Percentiles rank a stretch among this genome's conserved stretches.
Conservation (phyloP, 2,113 vertebrate species). For the Eurystomus gularis region DNA sequence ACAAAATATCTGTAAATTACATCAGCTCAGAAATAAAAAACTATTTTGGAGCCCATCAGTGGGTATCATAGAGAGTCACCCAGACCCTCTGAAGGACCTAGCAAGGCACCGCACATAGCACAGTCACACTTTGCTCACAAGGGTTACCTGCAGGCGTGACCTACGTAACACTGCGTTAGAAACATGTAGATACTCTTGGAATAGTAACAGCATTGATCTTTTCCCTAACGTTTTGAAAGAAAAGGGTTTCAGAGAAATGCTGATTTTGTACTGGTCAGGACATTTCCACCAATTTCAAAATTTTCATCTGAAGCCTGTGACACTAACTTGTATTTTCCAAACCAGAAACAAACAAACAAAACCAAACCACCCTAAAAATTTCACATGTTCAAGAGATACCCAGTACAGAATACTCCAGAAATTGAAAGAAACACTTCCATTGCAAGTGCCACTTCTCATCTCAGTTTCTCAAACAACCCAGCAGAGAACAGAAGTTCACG, state of each 20-base stretch:
- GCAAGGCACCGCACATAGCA: neutral
- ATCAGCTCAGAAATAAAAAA: neutral
- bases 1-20: neutral
- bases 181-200: neutral
- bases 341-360: neutral
- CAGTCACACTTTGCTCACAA: neutral
- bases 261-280: neutral
- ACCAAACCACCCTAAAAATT: neutral
- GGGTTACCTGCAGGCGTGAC: neutral
- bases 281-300: neutral
- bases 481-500: neutral
- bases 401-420: neutral
- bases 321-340: neutral
- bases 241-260: neutral
- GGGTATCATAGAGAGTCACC: neutral
- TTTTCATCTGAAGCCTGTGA: neutral
- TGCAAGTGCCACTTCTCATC: neutral
- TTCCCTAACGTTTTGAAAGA: neutral
- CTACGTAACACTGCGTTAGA: neutral
- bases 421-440: neutral
- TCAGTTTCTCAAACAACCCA: neutral
- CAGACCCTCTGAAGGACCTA: neutral
- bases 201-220: neutral
- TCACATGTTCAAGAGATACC: neutral
- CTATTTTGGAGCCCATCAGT: accelerated